Base-by-base conservation (phyloP, 2,113 vertebrate species). In the Pseudorectes ferrugineus region DNA sequence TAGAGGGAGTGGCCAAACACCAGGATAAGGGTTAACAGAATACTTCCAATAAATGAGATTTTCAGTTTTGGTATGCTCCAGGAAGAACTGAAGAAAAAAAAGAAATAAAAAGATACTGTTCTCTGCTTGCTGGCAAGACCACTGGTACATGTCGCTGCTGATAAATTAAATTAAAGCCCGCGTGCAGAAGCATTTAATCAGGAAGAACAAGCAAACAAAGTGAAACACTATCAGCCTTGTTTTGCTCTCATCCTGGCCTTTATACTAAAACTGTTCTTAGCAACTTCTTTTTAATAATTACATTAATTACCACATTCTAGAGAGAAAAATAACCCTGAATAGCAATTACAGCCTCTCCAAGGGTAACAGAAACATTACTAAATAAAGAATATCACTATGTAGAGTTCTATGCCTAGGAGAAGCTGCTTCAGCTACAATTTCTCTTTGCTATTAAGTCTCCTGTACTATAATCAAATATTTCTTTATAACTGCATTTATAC, bases 121-220 rank as follows among this genome's bases (percentile, higher is more conserved):
- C 86, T 71, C 35, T 84, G 81, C 23, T 26, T 73, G 68, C 92
- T 96, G 87, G 62, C 88, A 85, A 88, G 71, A 63, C 35, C 58
- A 71, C 5, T 95, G 90, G 75, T 79, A 88, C 83, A 91, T 80
- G 74, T 95, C 46, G 40, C 72, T 84, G 90, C 54, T 9, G 29
- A 92, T 95, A 96, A 97, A 97, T 96, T 95, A 93, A 95, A 97
- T 95, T 92, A 95, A 85, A 83, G 71, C 63, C 90, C 68, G 49
- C 9, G 5, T 89, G 86, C 85, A 96, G 93, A 96, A 91, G 94
- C 80, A 90, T 88, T 95, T 94, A 93, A 93, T 89, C 81, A 75
- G 83, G 55, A 95, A 86, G 92, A 95, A 77, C 46, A 88, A 52
- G 88, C 25, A 89, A 96, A 94, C 73, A 80, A 80, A 82, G 62